Base-by-base conservation (phyloP, 2,113 vertebrate genomes). In the Menura novaehollandiae region DNA sequence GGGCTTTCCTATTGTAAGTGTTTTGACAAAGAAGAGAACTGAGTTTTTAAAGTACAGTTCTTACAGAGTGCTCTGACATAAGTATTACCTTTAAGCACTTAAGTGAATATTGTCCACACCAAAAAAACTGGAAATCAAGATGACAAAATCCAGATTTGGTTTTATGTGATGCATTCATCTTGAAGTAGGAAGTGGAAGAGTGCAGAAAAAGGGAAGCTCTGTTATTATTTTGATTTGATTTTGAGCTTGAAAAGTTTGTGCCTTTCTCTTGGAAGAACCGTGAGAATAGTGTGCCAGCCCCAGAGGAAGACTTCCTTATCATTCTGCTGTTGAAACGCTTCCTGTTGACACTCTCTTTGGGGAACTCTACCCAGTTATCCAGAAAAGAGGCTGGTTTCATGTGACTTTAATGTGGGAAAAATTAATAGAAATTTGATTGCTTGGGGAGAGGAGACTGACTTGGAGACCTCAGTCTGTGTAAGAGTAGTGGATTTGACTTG, bases 221-320 rank as follows among this genome's bases (percentile, higher is more conserved):
- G 0, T 26, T 59, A 11, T 32, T 93, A 56, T 62, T 77, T 75
- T 56, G 7, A 10, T 85, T 69, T 49, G 77, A 56, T 47, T 88
- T 91, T 88, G 62, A 94, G 46, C 60, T 73, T 88, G 78, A 76
- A 60, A 62, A 44, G 4, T 69, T 22, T 62, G 39, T 72, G 58
- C 30, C 3, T 0, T 79, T 90, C 52, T 75, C 24, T 64, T 58
- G 88, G 82, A 88, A 90, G 91, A 90, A 14, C 53, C 1, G 7
- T 83, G 85, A 51, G 83, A 93, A 76, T 21, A 68, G n/a, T 24
- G 30, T 76, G 62, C 44, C 78, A 83, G 66, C 62, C 41, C 52
- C 64, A 41, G 74, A 85, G 85, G 89, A 91, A 78, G 74, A 39
- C 49, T 94, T 93, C 73, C 93, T 85, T 91, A 93, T 90, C 69